Evolutionary conservation across 2,113 vertebrate species (phyloP).

Genomic region (Tetrax tetrax): DNA sequence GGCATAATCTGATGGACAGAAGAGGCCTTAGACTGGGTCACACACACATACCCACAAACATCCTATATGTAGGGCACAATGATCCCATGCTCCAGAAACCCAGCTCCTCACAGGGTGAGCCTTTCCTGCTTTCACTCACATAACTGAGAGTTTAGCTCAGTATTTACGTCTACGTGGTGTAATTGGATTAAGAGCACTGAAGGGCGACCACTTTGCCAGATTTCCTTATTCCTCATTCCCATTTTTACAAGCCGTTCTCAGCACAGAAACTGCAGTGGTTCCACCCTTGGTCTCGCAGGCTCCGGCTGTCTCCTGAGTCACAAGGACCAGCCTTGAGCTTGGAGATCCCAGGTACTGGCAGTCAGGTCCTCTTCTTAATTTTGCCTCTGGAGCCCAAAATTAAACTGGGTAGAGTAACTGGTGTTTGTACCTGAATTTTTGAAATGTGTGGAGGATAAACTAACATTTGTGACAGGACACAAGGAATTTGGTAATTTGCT

Average conservation of each 20-base stretch:
- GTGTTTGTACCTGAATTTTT: neutral
- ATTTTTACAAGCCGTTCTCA: neutral
- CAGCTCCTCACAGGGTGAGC: neutral
- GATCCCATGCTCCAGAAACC: neutral
- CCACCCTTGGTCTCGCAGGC: neutral
- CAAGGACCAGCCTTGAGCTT: neutral
- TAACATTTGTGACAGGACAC: neutral
- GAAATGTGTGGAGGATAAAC: neutral
- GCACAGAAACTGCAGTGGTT: neutral
- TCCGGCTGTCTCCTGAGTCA: neutral
- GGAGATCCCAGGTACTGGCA: accelerated
- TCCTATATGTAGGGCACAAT: neutral
- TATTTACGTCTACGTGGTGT: neutral
- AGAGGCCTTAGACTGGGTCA: neutral
- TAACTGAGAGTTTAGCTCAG: neutral
- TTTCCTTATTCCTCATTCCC: neutral
- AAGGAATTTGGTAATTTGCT: neutral
- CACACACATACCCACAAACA: accelerated
- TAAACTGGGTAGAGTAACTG: neutral
- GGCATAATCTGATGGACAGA: neutral
- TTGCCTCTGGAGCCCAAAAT: neutral
- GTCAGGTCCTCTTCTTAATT: neutral
- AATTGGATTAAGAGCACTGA: neutral
- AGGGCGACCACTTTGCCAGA: neutral
- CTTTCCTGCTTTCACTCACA: neutral